Evolutionary conservation across 2,797 vertebrate genomes (phyloP), one percentile per base, ranked within the genome.

Genomic region (Syncerus caffer): DNA sequence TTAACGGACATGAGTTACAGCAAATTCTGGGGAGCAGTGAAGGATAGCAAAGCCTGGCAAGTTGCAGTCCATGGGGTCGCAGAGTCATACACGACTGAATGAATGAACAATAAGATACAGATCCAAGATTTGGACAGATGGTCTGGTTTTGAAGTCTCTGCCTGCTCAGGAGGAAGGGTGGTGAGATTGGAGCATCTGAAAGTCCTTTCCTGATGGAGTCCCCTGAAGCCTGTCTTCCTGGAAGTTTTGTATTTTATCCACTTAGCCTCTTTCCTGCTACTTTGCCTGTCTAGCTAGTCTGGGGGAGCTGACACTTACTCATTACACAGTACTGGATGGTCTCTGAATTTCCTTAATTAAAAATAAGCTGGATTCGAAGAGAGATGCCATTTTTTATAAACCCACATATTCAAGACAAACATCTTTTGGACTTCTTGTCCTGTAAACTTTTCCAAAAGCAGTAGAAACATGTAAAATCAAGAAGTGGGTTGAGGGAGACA

Each of bases 381-480:
- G 14, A 67, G 51, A 80, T 74, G 85, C 14, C 29, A 27, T 31
- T 76, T 90, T 93, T 92, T 92, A 62, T n/a, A 60, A 89, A 97
- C 83, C 57, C 17, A 12, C 27, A 51, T 50, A 16, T 55, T 86
- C 31, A 83, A 79, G 88, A 89, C 14, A 76, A 50, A 92, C n/a
- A 13, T 27, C 85, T 42, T 83, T 83, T 47, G 38, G 58, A 14
- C 5, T 12, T 4, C 31, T 84, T 79, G 74, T 60, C 57, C 62
- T 90, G 27, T 12, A 45, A 93, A 38, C 19, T 89, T 27, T 93
- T 78, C 60, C 71, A 76, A 95, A 87, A n/a, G 51, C 86, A 90
- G 64, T 1, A 42, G 19, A 34, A 16, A 60, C 42, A 67, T 38
- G 55, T 31, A 45, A 87, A 34, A 60, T 53, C 31, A 57, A 84